Percentiles rank a stretch among this genome's conserved stretches.
phyloP scores from a whole-genome alignment of 2,888 invertebrate genomes.

The Galeruca laticollis region DNA sequence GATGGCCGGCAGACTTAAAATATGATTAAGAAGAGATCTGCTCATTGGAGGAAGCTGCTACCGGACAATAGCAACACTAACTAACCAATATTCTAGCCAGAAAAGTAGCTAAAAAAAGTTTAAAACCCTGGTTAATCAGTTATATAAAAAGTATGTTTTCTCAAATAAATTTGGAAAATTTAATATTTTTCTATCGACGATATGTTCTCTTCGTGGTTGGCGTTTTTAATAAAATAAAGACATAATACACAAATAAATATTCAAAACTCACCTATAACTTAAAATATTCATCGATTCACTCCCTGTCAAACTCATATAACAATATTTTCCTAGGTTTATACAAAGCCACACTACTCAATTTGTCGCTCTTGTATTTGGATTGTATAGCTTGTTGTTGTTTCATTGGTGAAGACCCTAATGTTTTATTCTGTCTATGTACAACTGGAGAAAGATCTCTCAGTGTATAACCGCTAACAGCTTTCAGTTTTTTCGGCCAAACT shows the following conservation, averaged over 20 bases:
- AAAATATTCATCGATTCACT: neutral
- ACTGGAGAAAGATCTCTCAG: constrained; percentile 68
- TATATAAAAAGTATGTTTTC: no score
- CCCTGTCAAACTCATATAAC: constrained; percentile 43
- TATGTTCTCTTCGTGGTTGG: no score
- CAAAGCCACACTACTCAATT: constrained; percentile 57
- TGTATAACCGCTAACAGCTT: constrained; percentile 66
- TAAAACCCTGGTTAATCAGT: no score
- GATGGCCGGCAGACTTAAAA: no score
- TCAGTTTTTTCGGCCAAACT: constrained; percentile 65
- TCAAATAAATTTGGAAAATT: no score
- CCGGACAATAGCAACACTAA: no score
- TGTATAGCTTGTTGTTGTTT: constrained; percentile 70
- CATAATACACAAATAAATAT: neutral
- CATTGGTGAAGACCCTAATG: constrained; percentile 67
- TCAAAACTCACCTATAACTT: neutral
- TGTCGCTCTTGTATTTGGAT: constrained; percentile 69
- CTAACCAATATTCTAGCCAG: no score
- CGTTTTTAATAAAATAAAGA: no score
- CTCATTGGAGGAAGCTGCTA: no score
- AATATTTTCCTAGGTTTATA: constrained; percentile 53
- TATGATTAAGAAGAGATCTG: no score
- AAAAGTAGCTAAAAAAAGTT: no score
- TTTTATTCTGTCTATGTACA: constrained; percentile 67
- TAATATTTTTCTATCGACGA: no score